A percentile compares a stretch with the other conserved stretches of the same genome.
phyloP scores from a whole-genome alignment of 2,113 vertebrate species.

The Aleadryas rufinucha region DNA sequence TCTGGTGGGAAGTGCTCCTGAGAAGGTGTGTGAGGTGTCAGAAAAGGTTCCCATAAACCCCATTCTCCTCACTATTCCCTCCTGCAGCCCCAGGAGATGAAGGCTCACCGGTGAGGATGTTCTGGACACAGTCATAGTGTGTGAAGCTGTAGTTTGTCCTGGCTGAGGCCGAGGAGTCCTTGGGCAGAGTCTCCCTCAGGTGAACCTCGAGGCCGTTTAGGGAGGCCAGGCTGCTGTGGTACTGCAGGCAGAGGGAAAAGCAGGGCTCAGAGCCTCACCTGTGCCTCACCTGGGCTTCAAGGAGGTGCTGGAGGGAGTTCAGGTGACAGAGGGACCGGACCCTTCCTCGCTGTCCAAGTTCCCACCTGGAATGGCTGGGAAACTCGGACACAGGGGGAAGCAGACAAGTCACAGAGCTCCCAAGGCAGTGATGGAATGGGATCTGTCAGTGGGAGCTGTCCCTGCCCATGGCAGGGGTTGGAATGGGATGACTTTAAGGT shows the following conservation, averaged over 20 bases:
- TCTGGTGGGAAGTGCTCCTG: background rate
- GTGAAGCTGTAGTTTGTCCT: slow-evolving; percentile 79
- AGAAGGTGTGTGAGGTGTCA: fast-evolving
- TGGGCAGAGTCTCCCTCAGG: slow-evolving; percentile 78
- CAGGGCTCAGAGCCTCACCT: background rate
- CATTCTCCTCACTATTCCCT: background rate
- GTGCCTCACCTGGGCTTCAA: no score
- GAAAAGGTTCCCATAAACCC: background rate
- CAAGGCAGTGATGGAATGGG: background rate
- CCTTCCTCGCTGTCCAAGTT: background rate
- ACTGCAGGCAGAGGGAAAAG: slow-evolving; percentile 64
- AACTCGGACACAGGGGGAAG: background rate
- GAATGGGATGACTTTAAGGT: background rate
- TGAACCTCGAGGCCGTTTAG: slow-evolving; percentile 95
- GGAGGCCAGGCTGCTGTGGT: slow-evolving; percentile 92
- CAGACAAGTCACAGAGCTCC: background rate
- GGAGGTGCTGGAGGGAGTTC: background rate
- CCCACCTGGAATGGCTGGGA: background rate
- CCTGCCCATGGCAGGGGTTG: background rate
- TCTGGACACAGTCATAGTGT: slow-evolving; percentile 87
- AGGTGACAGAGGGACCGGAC: background rate
- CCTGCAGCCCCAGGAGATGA: background rate
- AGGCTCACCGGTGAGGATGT: slow-evolving; percentile 80
- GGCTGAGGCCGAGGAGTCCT: background rate
- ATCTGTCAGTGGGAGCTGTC: background rate